Evolutionary conservation across 2,113 vertebrate species (phyloP).

Genomic region (Corythaixoides concolor): DNA sequence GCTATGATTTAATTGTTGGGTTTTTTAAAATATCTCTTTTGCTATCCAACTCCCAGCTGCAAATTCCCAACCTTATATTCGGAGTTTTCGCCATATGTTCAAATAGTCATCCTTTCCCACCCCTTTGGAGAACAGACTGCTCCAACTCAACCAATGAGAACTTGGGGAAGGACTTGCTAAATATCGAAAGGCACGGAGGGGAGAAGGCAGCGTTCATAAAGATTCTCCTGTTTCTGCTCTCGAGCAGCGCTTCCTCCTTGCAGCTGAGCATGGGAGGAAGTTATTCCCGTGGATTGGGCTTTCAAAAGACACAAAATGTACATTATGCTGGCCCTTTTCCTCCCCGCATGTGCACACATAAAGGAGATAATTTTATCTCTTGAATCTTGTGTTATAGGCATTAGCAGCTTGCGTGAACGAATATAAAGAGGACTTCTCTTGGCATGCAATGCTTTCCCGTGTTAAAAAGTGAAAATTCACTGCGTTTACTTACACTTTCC

Average conservation of each 20-base stretch:
- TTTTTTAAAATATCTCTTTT: not conserved
- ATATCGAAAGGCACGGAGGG: not conserved
- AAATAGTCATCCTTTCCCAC: not conserved
- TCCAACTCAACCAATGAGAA: not conserved
- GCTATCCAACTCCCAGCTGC: not conserved
- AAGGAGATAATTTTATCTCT: conserved; percentile 11
- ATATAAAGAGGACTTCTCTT: not conserved
- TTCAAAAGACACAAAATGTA: conserved; percentile 23
- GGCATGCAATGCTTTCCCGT: not conserved
- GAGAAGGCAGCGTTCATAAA: not conserved
- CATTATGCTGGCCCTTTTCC: not conserved
- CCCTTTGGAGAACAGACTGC: not conserved
- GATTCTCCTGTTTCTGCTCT: conserved; percentile 16
- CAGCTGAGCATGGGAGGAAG: not conserved
- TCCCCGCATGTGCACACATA: not conserved
- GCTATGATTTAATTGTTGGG: not conserved
- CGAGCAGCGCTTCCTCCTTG: not conserved
- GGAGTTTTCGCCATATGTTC: not conserved
- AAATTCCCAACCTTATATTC: not conserved
- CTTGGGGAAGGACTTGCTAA: not conserved
- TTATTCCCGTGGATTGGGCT: not conserved
- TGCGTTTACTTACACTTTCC: not conserved
- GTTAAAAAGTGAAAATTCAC: not conserved
- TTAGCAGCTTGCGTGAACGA: conserved; percentile 29
- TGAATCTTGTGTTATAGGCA: not conserved